A percentile compares a stretch with the other conserved stretches of the same genome.
Evolutionary conservation across 2,797 vertebrate species (phyloP).

Genomic region (Prionace glauca): DNA sequence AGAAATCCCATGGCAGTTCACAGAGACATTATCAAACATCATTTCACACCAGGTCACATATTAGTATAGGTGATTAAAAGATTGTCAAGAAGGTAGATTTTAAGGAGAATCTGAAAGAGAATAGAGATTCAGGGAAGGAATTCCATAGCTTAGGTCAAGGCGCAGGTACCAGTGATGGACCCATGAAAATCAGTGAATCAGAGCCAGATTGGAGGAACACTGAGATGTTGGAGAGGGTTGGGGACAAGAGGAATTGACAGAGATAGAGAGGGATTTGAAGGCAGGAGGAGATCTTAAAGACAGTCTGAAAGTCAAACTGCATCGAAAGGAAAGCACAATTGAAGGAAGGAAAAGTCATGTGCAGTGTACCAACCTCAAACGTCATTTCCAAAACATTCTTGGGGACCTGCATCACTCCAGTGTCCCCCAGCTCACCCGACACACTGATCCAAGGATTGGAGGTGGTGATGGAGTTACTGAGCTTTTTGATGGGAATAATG

Average conservation of each 20-base stretch:
- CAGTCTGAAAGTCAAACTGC: not conserved
- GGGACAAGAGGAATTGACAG: not conserved
- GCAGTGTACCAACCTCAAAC: constrained; percentile 73
- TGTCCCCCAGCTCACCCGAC: constrained; percentile 88
- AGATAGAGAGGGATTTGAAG: not conserved
- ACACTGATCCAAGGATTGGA: constrained; percentile 95
- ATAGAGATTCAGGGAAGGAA: no score
- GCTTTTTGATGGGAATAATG: constrained; percentile 93
- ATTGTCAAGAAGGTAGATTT: not conserved
- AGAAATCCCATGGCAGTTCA: not conserved
- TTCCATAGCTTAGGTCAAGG: not conserved
- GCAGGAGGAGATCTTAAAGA: not conserved
- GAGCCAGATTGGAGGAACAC: not conserved
- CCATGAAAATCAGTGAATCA: not conserved
- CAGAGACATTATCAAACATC: not conserved
- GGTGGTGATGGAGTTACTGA: constrained; percentile 90
- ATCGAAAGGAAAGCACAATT: not conserved
- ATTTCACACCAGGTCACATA: not conserved
- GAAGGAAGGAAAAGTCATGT: not conserved
- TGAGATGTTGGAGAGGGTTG: not conserved
- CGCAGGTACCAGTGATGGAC: not conserved
- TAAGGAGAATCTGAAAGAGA: not conserved
- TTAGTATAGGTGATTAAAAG: not conserved
- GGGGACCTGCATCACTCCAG: constrained; percentile 81
- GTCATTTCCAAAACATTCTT: constrained; percentile 94